Base-by-base conservation (phyloP, 2,888 invertebrate genomes). In the Lasioglossum oenotherae region DNA sequence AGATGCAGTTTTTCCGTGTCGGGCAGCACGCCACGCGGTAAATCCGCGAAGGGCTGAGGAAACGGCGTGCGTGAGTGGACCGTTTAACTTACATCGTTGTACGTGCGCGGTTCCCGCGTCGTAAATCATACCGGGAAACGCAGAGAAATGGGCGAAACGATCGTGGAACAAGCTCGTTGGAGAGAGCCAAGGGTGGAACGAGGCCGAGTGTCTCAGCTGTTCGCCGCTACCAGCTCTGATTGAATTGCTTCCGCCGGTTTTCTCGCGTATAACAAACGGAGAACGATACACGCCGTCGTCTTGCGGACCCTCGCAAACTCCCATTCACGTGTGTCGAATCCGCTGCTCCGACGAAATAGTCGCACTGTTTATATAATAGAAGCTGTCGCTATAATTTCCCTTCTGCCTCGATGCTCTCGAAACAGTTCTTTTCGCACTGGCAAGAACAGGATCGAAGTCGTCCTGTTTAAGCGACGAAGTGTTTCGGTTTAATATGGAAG, bases 181-280 rank as follows among this genome's bases (percentile, higher is more conserved):
- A 74, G 64, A 78, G 69, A 87, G 14, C 16, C 79, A 82, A 64
- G 86, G 83, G 74, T 49, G 80, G 82, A 81, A 88, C 80, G 86
- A 80, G 73, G 82, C 64, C 38, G 71, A 84, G 86, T 91, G 94
- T 92, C 95, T 94, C 94, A 94, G 94, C 94, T 95, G 94, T 90
- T 93, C 88, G 89, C 86, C 89, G 92, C 92, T 92, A 86, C 88
- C 89, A 89, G 89, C 92, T 92, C 93, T 93, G 94, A 95, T 95
- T 94, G 94, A 95, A 95, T 94, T 93, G 94, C 94, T 92, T 92
- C 91, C 90, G 87, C 80, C 80, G 38, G 77, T 88, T 90, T 88
- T 81, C 80, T 76, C 81, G 81, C 49, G 79, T 53, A 75, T 74
- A 84, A 82, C 82, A 82, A 79, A 86, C 80, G 81, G 31, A 41